Conservation (phyloP, 2,888 invertebrate genomes). For the Hypercompe scribonia region DNA sequence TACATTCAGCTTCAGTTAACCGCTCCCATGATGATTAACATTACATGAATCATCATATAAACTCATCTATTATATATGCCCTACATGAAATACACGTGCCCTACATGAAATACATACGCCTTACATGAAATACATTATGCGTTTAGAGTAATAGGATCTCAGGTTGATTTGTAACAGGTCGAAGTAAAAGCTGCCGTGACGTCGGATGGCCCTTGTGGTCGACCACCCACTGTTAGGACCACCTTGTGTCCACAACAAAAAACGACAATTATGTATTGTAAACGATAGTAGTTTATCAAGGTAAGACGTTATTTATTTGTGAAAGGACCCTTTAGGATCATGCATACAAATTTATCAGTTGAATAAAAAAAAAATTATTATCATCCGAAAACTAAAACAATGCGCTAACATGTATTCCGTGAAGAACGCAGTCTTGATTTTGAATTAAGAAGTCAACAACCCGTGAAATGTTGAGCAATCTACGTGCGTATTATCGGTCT, state of each 20-base stretch:
- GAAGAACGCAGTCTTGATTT: constrained; percentile 31
- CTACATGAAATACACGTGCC: constrained; percentile 60
- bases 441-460: constrained; percentile 75
- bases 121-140: constrained; percentile 57
- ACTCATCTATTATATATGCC: constrained; percentile 67
- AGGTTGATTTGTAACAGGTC: constrained; percentile 51
- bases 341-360: constrained; percentile 7
- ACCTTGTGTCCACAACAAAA: constrained; percentile 59
- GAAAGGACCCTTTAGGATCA: constrained; percentile 44
- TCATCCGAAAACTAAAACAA: neutral
- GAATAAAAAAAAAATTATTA: constrained; percentile 8
- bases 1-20: constrained; percentile 77
- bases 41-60: constrained; percentile 76
- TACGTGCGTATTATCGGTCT: constrained; percentile 79
- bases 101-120: constrained; percentile 60
- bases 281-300: constrained; percentile 59
- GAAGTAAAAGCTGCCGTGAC: constrained; percentile 45
- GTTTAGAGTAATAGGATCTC: constrained; percentile 47
- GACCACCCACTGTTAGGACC: constrained; percentile 72
- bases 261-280: constrained; percentile 63
- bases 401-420: neutral
- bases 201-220: constrained; percentile 61
- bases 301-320: constrained; percentile 49
- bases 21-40: constrained; percentile 81
- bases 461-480: constrained; percentile 81